Conservation (phyloP, 1,140 invertebrate genomes). For the Grapholita molesta region DNA sequence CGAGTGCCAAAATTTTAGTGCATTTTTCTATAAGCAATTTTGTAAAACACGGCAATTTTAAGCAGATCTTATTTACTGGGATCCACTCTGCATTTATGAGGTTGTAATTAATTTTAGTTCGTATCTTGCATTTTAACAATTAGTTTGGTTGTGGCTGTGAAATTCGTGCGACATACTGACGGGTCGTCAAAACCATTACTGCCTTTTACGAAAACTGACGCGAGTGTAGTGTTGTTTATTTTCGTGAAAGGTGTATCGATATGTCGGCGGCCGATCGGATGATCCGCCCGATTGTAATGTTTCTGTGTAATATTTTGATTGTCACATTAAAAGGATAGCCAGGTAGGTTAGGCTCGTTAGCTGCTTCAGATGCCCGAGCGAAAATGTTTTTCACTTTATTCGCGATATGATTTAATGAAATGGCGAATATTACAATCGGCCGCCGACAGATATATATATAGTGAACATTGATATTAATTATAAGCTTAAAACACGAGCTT, state of each 20-base stretch:
- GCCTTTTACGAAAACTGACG: neutral
- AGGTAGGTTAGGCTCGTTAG: too few species aligned
- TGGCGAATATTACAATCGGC: too few species aligned
- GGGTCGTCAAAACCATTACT: neutral
- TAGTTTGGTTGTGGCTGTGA: slow-evolving; percentile 36
- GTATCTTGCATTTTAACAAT: slow-evolving; percentile 1
- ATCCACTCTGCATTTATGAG: neutral
- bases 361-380: too few species aligned
- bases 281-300: too few species aligned
- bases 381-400: too few species aligned
- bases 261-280: too few species aligned
- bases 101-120: slow-evolving; percentile 6
- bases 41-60: neutral
- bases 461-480: slow-evolving; percentile 36
- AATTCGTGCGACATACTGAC: neutral
- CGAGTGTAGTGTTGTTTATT: neutral
- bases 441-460: slow-evolving; percentile 32
- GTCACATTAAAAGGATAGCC: too few species aligned
- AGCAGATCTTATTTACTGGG: slow-evolving; percentile 9
- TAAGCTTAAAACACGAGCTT: slow-evolving; percentile 46
- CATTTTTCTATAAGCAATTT: neutral
- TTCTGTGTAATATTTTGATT: too few species aligned
- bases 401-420: too few species aligned
- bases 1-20: slow-evolving; percentile 11
- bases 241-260: slow-evolving; percentile 18